Conservation (phyloP, 2,113 vertebrate species). For the Tachysurus vachellii region DNA sequence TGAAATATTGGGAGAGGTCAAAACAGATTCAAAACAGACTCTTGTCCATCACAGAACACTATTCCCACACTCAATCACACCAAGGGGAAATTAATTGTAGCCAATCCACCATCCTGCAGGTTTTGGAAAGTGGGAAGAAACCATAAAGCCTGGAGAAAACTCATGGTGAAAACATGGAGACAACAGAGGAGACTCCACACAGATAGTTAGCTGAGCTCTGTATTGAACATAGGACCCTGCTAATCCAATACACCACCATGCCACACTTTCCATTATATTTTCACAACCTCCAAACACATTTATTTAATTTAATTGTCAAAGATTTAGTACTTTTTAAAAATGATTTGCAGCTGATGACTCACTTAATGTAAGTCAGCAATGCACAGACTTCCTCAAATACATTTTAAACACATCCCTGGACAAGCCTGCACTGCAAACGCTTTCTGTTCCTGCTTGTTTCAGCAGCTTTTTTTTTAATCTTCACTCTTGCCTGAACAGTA, state of each 20-base stretch:
- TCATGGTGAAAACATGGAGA: background rate
- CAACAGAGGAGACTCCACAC: background rate
- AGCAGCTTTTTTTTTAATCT: background rate
- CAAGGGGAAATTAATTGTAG: no score
- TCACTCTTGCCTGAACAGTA: background rate
- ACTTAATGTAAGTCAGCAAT: background rate
- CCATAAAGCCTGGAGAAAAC: background rate
- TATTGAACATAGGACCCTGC: background rate
- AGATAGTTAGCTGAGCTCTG: background rate
- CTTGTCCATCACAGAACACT: background rate
- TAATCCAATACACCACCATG: background rate
- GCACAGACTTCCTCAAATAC: background rate
- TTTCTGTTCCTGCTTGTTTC: conserved; percentile 10
- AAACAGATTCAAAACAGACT: no score
- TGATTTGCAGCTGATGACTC: background rate
- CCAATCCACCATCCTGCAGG: background rate
- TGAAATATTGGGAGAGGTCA: background rate
- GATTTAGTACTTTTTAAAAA: background rate
- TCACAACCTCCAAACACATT: background rate
- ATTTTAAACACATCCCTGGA: conserved; percentile 1
- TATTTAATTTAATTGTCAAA: background rate
- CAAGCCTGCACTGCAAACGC: background rate
- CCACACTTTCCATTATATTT: background rate
- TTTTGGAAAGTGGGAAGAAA: background rate
- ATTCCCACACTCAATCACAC: no score